phyloP scores from a whole-genome alignment of 2,888 invertebrate species.

The Limnephilus lunatus region DNA sequence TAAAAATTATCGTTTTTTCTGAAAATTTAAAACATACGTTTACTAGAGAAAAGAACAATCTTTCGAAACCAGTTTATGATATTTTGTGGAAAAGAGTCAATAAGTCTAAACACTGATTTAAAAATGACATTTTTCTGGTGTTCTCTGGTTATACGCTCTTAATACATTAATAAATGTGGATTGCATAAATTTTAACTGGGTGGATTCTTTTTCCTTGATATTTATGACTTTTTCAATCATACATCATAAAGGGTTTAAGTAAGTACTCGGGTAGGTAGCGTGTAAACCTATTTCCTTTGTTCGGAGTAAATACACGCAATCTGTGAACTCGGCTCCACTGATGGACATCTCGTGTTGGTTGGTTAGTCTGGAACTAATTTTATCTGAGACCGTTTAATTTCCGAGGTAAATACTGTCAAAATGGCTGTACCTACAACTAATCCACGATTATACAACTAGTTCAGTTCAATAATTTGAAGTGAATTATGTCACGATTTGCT shows the following conservation, averaged over 20 bases:
- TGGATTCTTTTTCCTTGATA: neutral
- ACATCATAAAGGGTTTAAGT: neutral
- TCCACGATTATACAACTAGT: neutral
- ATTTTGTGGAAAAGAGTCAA: too few relatives aligned
- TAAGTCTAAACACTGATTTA: too few relatives aligned
- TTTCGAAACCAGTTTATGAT: too few relatives aligned
- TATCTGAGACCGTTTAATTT: neutral
- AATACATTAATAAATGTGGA: neutral
- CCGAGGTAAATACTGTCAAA: neutral
- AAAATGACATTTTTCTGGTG: too few relatives aligned
- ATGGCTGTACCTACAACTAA: neutral
- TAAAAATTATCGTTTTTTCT: too few relatives aligned
- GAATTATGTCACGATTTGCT: neutral
- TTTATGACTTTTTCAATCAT: neutral
- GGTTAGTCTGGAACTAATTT: neutral
- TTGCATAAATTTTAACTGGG: neutral
- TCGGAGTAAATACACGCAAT: slow-evolving; percentile 13
- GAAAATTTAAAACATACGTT: too few relatives aligned
- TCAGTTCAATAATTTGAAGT: neutral
- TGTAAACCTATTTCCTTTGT: slow-evolving; percentile 14
- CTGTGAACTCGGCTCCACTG: neutral
- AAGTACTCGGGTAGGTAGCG: neutral
- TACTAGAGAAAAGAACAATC: too few relatives aligned
- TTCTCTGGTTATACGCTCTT: too few relatives aligned
- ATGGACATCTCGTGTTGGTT: slow-evolving; percentile 24